phyloP scores from a whole-genome alignment of 2,113 vertebrate species.

The Menura novaehollandiae region DNA sequence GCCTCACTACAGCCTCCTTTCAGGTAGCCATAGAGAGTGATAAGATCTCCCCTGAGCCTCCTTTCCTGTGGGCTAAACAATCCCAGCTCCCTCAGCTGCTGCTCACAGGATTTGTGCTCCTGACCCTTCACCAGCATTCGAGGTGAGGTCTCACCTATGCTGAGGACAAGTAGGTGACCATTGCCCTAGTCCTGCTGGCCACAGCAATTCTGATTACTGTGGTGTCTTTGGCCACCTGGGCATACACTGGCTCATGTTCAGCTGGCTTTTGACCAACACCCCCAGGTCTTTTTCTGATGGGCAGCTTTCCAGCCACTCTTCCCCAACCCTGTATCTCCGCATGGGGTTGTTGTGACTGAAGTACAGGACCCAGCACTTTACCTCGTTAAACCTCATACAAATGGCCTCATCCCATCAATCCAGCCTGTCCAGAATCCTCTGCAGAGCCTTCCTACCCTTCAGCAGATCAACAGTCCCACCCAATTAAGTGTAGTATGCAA shows the following conservation, averaged over 20 bases:
- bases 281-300: background rate
- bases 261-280: background rate
- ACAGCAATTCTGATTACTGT: background rate
- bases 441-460: background rate
- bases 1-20: background rate
- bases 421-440: background rate
- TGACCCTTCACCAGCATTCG: background rate
- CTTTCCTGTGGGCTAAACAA: background rate
- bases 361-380: background rate
- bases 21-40: background rate
- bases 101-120: background rate
- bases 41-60: background rate
- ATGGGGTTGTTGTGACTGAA: background rate
- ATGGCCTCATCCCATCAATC: background rate
- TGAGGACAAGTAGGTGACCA: background rate
- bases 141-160: background rate
- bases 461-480: background rate
- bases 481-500: background rate
- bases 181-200: background rate
- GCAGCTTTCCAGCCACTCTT: background rate
- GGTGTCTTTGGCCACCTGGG: background rate
- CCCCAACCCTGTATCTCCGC: background rate
- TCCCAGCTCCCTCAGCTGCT: accelerated
- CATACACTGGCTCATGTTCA: background rate
- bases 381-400: background rate